Base-by-base conservation (phyloP, 2,113 vertebrate species). In the Indicator maculatus region DNA sequence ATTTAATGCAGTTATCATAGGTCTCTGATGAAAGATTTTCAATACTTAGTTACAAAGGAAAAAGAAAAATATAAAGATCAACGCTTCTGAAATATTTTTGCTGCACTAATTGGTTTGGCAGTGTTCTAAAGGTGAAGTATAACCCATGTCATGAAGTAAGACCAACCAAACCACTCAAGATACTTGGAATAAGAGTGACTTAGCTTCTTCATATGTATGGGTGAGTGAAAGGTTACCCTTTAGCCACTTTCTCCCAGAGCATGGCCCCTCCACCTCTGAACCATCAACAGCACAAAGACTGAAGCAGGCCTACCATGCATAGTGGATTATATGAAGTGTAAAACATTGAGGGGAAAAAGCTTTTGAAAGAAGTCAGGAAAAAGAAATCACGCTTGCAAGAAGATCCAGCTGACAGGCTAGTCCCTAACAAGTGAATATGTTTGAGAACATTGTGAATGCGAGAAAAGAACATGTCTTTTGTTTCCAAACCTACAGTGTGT, bases 281-380 rank as follows among this genome's bases (percentile, higher is more conserved):
- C 97, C 98, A 98, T 98, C 98, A 98, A 98, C 96, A 98, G 98
- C 96, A 97, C 98, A 98, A 98, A 98, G 97, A 96, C 97, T 92
- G 89, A 97, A 98, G 97, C 97, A 95, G 97, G 95, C 98, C 97
- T 98, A 97, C 96, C 96, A 88, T 88, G 97, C 98, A 98, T 63
- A 98, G 97, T 98, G 98, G 98, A 98, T 98, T 99, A 99, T 98
- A 99, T 98, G 98, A 99, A 99, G 98, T 99, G 98, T 98, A 98
- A 99, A 99, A 99, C 98, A 99, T 98, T 98, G 97, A 96, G 88
- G 80, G 90, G 66, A 80, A 70, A 98, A 98, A 98, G 98, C 98
- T 98, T 98, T 98, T 98, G 98, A 98, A 98, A 98, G 98, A 98
- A 96, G 98, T 97, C 84, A 96, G 97, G 98, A 98, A 98, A 98